Evolutionary conservation across 2,888 invertebrate genomes (phyloP).

Genomic region (Nephrotoma guestfalica): DNA sequence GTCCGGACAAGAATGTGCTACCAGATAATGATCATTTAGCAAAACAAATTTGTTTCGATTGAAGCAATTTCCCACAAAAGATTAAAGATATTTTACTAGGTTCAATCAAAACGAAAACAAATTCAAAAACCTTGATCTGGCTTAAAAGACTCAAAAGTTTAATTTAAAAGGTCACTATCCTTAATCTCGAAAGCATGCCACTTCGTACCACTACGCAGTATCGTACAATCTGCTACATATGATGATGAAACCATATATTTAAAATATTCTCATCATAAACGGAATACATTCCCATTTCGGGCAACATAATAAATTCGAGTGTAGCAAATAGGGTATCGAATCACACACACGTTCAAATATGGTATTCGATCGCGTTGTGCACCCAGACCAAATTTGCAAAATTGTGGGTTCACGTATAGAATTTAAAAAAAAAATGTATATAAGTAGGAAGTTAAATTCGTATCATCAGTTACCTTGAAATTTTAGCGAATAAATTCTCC

Average conservation of each 20-base stretch:
- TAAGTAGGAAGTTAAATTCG: background rate
- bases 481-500: background rate
- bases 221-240: background rate
- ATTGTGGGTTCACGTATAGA: background rate
- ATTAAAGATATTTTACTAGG: no score
- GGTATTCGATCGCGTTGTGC: background rate
- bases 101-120: no score
- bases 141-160: no score
- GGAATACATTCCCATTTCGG: background rate
- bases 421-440: background rate
- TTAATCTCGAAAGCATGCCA: no score
- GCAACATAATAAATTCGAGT: background rate
- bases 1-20: no score
- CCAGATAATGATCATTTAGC: no score
- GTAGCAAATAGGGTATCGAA: background rate
- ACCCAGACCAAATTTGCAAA: background rate
- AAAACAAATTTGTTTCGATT: no score
- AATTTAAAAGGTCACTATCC: no score
- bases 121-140: no score
- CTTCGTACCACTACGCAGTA: background rate
- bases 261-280: background rate
- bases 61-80: no score
- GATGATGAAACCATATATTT: background rate
- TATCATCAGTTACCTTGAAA: background rate
- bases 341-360: background rate